Percentiles rank a stretch among this genome's conserved stretches.
Conservation (phyloP, 2,888 invertebrate species). For the Caenorhabditis parvicauda region DNA sequence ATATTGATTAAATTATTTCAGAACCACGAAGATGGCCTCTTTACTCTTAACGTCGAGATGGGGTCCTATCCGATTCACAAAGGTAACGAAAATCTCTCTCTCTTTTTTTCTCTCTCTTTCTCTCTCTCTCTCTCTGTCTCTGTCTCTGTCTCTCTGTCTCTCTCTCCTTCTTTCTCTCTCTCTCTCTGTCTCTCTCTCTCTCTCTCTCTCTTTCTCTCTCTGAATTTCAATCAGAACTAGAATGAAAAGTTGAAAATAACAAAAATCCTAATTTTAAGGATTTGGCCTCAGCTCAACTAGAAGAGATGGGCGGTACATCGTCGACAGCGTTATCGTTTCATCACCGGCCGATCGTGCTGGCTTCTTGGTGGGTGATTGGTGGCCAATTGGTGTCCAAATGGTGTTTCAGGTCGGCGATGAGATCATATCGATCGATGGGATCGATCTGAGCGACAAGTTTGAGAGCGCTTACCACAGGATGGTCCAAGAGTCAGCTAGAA, state of each 20-base stretch:
- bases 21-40: constrained; percentile 18
- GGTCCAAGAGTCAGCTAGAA: constrained; percentile 56
- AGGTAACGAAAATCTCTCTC: no score
- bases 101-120: no score
- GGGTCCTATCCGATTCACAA: constrained; percentile 40
- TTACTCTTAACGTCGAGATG: constrained; percentile 33
- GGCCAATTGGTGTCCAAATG: constrained; percentile 20
- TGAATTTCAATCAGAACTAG: no score
- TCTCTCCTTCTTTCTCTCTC: no score
- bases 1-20: no score
- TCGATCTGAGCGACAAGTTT: constrained; percentile 54
- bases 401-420: constrained; percentile 60
- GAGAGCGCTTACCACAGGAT: constrained; percentile 58
- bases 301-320: constrained; percentile 60
- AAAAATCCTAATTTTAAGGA: no score
- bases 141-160: no score
- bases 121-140: no score
- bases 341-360: constrained; percentile 43
- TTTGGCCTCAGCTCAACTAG: constrained; percentile 63
- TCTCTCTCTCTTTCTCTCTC: no score
- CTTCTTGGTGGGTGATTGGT: constrained; percentile 21
- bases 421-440: constrained; percentile 61
- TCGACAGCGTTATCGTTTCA: constrained; percentile 63
- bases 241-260: no score
- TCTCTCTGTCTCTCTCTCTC: no score